These are phyloP conservation scores for Lagodon rhomboides DNA, from an alignment of 2,797 vertebrate species.

Conservation along the genomic window DNA sequence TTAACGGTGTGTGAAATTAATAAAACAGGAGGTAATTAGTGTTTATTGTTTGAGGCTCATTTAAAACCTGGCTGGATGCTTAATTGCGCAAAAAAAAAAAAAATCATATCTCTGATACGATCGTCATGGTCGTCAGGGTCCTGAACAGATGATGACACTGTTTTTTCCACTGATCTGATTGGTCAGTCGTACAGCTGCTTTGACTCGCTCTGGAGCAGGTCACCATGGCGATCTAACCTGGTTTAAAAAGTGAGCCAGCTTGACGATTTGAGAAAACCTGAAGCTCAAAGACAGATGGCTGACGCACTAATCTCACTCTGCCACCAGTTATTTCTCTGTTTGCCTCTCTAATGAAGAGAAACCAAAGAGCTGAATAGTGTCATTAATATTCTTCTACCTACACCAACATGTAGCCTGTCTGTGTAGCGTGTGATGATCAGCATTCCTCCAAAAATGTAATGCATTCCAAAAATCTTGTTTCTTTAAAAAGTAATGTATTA, in stretches of 20 bases:
- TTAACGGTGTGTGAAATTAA: not conserved
- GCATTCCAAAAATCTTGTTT: too few relatives aligned
- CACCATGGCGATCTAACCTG: not conserved
- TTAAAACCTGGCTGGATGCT: not conserved
- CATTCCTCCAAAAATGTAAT: too few relatives aligned
- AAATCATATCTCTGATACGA: too few relatives aligned
- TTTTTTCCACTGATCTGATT: not conserved
- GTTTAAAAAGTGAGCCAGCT: not conserved
- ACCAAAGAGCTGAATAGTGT: too few relatives aligned
- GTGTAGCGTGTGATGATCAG: not conserved
- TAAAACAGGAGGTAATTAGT: not conserved
- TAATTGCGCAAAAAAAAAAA: too few relatives aligned
- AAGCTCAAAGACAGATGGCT: not conserved
- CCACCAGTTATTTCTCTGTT: not conserved
- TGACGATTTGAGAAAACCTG: not conserved
- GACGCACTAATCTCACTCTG: not conserved
- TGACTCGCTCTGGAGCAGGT: not conserved
- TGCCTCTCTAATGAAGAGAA: not conserved
- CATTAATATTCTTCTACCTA: not conserved
- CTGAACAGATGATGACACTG: not conserved
- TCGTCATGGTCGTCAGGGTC: not conserved
- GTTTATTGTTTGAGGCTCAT: not conserved
- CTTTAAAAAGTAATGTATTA: too few relatives aligned
- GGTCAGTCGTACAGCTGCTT: not conserved
- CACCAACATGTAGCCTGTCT: not conserved